A percentile compares a stretch with the other conserved stretches of the same genome.
These are phyloP conservation scores for Varanus komodoensis DNA, from an alignment of 2,113 vertebrate genomes.

Conservation along the genomic window DNA sequence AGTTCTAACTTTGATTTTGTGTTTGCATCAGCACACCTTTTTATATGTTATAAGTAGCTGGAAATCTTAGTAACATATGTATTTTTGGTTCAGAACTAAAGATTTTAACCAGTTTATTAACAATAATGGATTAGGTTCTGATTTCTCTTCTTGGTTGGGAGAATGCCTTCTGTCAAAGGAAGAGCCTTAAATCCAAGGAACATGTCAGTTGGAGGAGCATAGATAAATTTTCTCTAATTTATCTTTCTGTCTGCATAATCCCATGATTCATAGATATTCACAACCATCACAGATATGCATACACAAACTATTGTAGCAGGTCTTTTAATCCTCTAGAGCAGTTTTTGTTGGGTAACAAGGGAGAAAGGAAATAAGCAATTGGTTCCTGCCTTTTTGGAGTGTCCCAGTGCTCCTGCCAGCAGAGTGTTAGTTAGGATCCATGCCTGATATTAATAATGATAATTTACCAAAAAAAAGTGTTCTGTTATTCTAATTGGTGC, in stretches of 20 bases:
- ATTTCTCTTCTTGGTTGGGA: background rate
- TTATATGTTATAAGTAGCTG: background rate
- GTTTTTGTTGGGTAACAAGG: background rate
- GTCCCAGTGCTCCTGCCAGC: background rate
- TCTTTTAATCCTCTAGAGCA: background rate
- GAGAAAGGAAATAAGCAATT: background rate
- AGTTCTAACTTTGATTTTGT: constrained; percentile 12
- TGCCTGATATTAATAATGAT: background rate
- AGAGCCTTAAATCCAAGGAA: background rate
- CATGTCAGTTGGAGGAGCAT: background rate
- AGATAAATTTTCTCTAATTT: background rate
- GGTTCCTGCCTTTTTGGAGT: too few species aligned
- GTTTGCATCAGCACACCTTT: background rate
- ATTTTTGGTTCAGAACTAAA: background rate
- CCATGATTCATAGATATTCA: too few species aligned
- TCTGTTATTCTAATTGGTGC: background rate
- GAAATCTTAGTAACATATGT: background rate
- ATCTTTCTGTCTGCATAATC: background rate
- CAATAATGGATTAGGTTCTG: background rate
- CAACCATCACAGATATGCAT: background rate
- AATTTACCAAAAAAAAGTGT: background rate
- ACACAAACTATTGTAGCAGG: background rate
- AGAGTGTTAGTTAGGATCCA: background rate
- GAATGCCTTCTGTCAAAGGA: background rate
- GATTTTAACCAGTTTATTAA: background rate